These are phyloP conservation scores for Allygus modestus DNA, from an alignment of 2,888 invertebrate genomes.

Conservation along the genomic window DNA sequence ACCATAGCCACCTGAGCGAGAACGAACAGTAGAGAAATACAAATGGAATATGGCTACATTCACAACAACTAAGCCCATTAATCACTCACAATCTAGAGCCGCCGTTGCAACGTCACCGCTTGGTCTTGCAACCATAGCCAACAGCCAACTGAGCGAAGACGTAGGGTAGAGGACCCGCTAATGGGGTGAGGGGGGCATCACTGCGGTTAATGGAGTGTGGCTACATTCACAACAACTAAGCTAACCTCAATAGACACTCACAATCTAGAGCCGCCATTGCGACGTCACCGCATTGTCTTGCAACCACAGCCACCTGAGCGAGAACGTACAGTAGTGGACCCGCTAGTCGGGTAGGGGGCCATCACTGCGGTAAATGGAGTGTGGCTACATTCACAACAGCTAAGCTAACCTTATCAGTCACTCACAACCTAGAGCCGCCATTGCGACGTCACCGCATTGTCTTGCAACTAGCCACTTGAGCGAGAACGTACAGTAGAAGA, in stretches of 20 bases:
- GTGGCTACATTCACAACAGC: slow-evolving; percentile 42
- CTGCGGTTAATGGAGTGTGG: slow-evolving; percentile 47
- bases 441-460: background rate
- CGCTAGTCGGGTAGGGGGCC: background rate
- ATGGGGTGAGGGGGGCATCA: background rate
- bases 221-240: slow-evolving; percentile 45
- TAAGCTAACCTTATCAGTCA: slow-evolving; percentile 40
- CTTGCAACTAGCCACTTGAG: too few relatives aligned
- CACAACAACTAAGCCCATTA: slow-evolving; percentile 43
- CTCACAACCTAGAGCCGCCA: slow-evolving; percentile 40
- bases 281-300: background rate
- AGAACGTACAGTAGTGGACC: background rate
- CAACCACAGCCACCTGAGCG: background rate
- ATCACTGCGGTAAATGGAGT: slow-evolving; percentile 50
- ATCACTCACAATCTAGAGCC: slow-evolving; percentile 41
- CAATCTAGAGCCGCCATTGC: slow-evolving; percentile 37
- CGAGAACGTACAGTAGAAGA: background rate
- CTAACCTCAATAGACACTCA: slow-evolving; percentile 42
- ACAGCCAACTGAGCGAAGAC: too few relatives aligned
- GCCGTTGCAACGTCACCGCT: slow-evolving; percentile 12
- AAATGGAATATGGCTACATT: slow-evolving; percentile 45
- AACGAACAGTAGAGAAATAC: slow-evolving; percentile 17
- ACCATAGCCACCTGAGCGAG: background rate
- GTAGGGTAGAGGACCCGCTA: too few relatives aligned
- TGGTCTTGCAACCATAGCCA: background rate